Evolutionary conservation across 64 coral and sea anemone species (phyloP).

Genomic region (Pachyseris speciosa): DNA sequence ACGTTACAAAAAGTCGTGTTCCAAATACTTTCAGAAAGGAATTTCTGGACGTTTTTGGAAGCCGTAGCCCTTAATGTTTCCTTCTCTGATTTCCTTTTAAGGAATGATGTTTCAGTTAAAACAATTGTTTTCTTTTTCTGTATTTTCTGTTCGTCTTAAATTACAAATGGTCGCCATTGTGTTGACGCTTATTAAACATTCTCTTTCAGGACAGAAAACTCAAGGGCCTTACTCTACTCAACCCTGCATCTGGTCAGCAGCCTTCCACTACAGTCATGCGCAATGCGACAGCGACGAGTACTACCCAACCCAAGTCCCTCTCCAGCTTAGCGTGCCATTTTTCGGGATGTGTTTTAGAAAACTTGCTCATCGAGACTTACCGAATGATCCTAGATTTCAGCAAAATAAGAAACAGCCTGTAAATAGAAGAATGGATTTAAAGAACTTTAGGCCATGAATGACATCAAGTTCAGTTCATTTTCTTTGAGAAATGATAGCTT

Average conservation of each 20-base stretch:
- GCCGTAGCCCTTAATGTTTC: no score
- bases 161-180: no score
- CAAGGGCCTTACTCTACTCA: background rate
- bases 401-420: background rate
- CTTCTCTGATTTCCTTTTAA: no score
- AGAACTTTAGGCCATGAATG: no score
- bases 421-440: background rate
- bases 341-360: background rate
- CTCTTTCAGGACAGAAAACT: conserved; percentile 12
- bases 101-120: no score
- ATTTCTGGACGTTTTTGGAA: no score
- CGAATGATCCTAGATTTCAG: background rate
- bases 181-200: background rate
- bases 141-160: no score
- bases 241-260: background rate
- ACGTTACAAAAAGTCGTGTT: no score
- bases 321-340: background rate
- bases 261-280: background rate
- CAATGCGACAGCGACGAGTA: background rate
- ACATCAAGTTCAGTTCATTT: no score
- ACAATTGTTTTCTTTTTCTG: no score
- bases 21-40: no score
- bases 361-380: background rate
- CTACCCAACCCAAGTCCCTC: background rate
- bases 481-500: no score